Evolutionary conservation across 2,113 vertebrate species (phyloP).

Genomic region (Seriola aureovittata): DNA sequence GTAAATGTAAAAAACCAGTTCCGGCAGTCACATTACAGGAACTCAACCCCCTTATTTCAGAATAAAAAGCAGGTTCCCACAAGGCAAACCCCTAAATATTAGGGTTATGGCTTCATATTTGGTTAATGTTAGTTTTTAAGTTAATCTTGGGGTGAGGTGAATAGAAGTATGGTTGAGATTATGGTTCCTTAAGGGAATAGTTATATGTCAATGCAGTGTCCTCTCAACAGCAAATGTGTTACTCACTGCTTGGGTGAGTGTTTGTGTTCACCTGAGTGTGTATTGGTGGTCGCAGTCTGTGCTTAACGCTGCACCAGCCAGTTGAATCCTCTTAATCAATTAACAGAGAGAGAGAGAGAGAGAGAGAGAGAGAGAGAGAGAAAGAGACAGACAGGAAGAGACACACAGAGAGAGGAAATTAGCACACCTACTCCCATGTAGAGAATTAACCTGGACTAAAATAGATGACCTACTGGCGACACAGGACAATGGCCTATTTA

Average conservation of each 20-base stretch:
- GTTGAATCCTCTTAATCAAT: conserved; percentile 79
- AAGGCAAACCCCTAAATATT: neutral
- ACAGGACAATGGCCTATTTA: conserved; percentile 71
- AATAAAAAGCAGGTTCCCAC: neutral
- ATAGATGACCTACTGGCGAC: conserved; percentile 73
- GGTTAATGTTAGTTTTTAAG: neutral
- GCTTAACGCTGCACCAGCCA: conserved; percentile 57
- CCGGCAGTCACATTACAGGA: neutral
- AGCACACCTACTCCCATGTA: conserved; percentile 71
- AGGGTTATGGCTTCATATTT: neutral
- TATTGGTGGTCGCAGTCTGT: conserved; percentile 35
- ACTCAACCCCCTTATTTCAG: neutral
- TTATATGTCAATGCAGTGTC: neutral
- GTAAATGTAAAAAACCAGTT: neutral
- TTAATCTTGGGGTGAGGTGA: neutral
- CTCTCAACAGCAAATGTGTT: neutral
- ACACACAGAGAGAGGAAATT: conserved; percentile 54
- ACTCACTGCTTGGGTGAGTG: conserved; percentile 9
- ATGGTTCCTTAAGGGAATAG: neutral
- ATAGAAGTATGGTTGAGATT: neutral
- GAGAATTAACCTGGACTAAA: conserved; percentile 75
- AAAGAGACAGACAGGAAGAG: conserved; percentile 11
- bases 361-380: conserved; percentile 6
- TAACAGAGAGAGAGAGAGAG: conserved; percentile 46
- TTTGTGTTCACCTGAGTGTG: conserved; percentile 37